Evolutionary conservation across 2,113 vertebrate genomes (phyloP).

Genomic region (Climacteris rufus): DNA sequence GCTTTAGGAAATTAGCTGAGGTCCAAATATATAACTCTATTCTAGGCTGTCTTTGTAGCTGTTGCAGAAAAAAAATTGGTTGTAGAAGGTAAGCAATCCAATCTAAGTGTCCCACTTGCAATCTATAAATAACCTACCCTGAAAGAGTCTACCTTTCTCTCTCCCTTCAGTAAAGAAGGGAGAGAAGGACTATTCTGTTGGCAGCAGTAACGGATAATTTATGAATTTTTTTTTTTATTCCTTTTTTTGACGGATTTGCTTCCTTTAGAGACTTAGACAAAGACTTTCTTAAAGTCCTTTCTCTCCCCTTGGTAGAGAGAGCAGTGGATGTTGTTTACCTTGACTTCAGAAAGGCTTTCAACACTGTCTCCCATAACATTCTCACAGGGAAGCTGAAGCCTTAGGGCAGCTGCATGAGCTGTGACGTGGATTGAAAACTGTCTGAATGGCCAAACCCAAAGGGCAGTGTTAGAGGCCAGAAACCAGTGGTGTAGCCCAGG

Average conservation of each 20-base stretch:
- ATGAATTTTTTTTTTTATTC: not conserved
- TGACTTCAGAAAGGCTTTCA: not conserved
- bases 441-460: not conserved
- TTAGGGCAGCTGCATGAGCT: not conserved
- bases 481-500: not conserved
- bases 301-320: not conserved
- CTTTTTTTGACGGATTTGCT: not conserved
- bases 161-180: not conserved
- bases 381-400: not conserved
- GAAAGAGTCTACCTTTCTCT: not conserved
- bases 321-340: not conserved
- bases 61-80: not conserved
- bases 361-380: not conserved
- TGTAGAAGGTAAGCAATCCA: not conserved
- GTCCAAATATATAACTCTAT: not conserved
- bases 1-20: not conserved
- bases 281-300: not conserved
- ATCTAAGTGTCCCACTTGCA: not conserved
- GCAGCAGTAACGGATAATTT: not conserved
- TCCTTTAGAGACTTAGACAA: not conserved
- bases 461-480: not conserved
- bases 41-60: not conserved
- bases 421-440: not conserved
- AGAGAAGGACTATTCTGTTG: not conserved
- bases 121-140: not conserved